Base-by-base conservation (phyloP, 2,888 invertebrate species). In the Agapostemon virescens region DNA sequence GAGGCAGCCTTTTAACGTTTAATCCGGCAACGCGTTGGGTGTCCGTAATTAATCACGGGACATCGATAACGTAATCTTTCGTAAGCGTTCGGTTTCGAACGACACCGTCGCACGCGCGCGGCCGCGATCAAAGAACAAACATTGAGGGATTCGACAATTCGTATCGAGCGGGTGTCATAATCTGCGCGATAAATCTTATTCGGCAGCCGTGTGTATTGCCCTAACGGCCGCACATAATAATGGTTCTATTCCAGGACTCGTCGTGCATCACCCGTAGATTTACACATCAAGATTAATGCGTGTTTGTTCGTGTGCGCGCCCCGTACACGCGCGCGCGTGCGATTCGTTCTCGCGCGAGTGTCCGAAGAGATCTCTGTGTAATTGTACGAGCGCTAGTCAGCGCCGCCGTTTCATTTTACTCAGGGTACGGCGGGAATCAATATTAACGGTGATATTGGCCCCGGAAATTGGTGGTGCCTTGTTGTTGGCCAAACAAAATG, bases 361-460 rank as follows among this genome's bases (percentile, higher is more conserved):
- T 23, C 67, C 55, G 77, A 77, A 69, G 76, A 70, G n/a, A 70
- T 69, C 70, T 55, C n/a, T 49, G 49, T 84, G 79, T 81, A 87
- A 86, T 86, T 86, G 86, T 76, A 85, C 61, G 61, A 17, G 30
- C 58, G 20, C 33, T 33, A 15, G 26, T 71, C 74, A 55, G 75
- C 82, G 77, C 74, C 75, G 78, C 76, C 72, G 66, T 84, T 74
- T 82, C 79, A 69, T 86, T 85, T 85, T 83, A 78, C 82, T 75
- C 76, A 3, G 61, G 33, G 4, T 5, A 52, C 67, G 38, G 36
- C 61, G 70, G 79, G 42, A 81, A 86, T 87, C 87, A 83, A 87
- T 87, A 86, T 87, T 87, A 87, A 87, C 86, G 84, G 83, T 77
- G 83, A 87, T 87, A 87, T 86, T 81, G 83, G 82, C 63, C 79